Evolutionary conservation across 2,113 vertebrate species (phyloP).

Genomic region (Solea senegalensis): DNA sequence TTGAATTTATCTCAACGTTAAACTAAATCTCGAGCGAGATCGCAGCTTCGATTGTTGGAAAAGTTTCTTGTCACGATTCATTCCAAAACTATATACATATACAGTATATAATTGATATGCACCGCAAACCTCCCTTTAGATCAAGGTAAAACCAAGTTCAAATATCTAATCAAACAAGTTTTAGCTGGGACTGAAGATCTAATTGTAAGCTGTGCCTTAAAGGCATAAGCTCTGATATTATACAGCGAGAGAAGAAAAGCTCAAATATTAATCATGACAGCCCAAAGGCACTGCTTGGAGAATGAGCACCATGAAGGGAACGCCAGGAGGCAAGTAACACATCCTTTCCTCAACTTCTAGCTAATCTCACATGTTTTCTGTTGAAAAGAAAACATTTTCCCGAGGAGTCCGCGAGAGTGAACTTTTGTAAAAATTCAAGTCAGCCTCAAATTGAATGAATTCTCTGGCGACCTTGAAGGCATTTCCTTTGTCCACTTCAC

Average conservation of each 20-base stretch:
- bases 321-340: constrained; percentile 55
- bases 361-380: constrained; percentile 48
- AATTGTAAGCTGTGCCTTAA: constrained; percentile 49
- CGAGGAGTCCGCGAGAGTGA: constrained; percentile 26
- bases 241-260: constrained; percentile 22
- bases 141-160: constrained; percentile 48
- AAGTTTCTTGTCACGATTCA: no score
- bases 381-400: constrained; percentile 50
- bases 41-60: no score
- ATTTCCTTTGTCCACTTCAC: constrained; percentile 55
- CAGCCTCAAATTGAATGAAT: constrained; percentile 56
- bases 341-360: constrained; percentile 32
- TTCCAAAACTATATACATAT: no score
- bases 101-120: background rate
- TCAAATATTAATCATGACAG: constrained; percentile 57
- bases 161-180: constrained; percentile 59
- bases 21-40: no score
- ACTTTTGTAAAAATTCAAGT: constrained; percentile 55
- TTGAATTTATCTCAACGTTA: no score
- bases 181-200: constrained; percentile 48
- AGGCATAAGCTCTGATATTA: constrained; percentile 41
- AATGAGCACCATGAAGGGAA: constrained; percentile 51
- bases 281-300: constrained; percentile 62
- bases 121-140: constrained; percentile 13
- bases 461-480: constrained; percentile 61